Base-by-base conservation (phyloP, 2,113 vertebrate species). In the Elaphurus davidianus region DNA sequence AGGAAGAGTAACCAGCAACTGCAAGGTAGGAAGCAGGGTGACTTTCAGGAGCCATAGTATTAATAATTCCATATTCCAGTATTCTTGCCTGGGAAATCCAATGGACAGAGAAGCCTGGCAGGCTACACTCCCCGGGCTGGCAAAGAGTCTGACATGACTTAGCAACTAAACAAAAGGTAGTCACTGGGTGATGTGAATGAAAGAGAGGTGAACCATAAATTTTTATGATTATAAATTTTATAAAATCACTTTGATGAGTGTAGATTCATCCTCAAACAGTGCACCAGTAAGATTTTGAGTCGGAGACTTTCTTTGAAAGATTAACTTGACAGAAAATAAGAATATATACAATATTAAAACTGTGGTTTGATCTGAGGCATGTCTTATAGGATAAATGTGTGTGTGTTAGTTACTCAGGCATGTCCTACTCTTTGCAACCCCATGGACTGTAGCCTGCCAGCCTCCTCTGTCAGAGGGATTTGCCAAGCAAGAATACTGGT, bases 291-390 rank as follows among this genome's bases (percentile, higher is more conserved):
- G 4, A 25, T 23, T 78, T 87, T 50, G 27, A 57, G 50, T 52
- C 36, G 30, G 2, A 4, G 2, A 36, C 16, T 91, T 60, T 74
- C 30, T 71, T 78, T 91, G 21, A 55, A 59, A 86, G 33, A 47
- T 71, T 2, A 52, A 10, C 43, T 59, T 91, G 43, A 45, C 1
- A 88, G 11, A 12, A 52, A 28, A 14, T 8, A 57, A 40, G 81
- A 16, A 3, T 43, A 79, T 81, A 59, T 90, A 67, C 0, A 83
- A 40, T 52, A n/a, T 36, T 95, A 92, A 97, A 97, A 74, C 21
- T 47, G 89, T 30, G 5, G 5, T 82, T 52, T 90, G 5, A 55
- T 3, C 19, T 74, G 4, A 86, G 50, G 1, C 50, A 59, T 43
- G 6, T 30, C 36, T 74, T 85, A 7, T 4, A 91, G 47, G 7